A percentile compares a stretch with the other conserved stretches of the same genome.
These are phyloP conservation scores for Bellardia pandia DNA, from an alignment of 2,888 invertebrate species.

Conservation along the genomic window DNA sequence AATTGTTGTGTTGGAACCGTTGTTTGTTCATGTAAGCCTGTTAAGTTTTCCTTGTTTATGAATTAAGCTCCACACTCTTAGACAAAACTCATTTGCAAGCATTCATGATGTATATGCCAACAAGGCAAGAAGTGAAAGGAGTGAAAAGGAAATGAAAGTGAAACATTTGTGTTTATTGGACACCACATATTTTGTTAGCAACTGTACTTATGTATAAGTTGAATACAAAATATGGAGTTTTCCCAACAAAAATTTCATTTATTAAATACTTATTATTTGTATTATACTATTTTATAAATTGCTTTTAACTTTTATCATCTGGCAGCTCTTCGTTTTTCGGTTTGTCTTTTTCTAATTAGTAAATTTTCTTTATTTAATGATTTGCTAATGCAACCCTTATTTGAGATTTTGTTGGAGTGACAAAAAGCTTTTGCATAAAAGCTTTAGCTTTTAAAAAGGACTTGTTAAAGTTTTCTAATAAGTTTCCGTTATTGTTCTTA, in stretches of 20 bases:
- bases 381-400: conserved; percentile 27
- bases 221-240: no score
- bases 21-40: background rate
- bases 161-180: background rate
- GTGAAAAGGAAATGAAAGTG: conserved; percentile 19
- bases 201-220: conserved; percentile 43
- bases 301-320: background rate
- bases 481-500: conserved; percentile 43
- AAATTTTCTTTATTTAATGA: conserved; percentile 11
- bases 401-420: background rate
- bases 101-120: conserved; percentile 48
- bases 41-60: conserved; percentile 18
- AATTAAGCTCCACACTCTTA: conserved; percentile 33
- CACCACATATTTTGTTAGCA: conserved; percentile 18
- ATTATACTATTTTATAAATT: background rate
- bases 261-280: background rate
- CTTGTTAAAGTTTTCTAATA: conserved; percentile 59
- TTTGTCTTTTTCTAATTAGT: conserved; percentile 44
- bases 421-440: conserved; percentile 49
- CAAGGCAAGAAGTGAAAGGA: background rate
- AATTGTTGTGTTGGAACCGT: background rate
- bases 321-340: background rate
- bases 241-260: background rate
- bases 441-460: conserved; percentile 40
- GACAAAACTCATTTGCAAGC: conserved; percentile 66